These are phyloP conservation scores for Galbula dea DNA, from an alignment of 2,113 vertebrate species.

Conservation along the genomic window DNA sequence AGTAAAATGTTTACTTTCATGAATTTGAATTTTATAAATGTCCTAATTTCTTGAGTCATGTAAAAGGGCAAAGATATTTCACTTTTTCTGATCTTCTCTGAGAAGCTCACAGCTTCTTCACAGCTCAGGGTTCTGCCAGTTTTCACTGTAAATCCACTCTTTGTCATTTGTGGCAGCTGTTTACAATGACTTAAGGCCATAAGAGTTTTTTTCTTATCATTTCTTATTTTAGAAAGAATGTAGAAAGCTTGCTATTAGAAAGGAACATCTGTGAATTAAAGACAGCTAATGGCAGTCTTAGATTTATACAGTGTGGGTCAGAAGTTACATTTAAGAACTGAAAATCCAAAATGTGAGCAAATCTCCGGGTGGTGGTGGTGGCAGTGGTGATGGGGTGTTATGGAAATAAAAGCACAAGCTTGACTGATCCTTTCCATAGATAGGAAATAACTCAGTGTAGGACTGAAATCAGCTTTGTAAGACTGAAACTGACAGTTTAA, in stretches of 20 bases:
- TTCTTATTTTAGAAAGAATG: not conserved
- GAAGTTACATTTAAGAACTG: not conserved
- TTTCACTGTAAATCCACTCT: not conserved
- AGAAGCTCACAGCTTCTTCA: not conserved
- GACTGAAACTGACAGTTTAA: conserved; percentile 50
- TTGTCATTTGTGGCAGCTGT: not conserved
- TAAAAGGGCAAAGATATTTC: not conserved
- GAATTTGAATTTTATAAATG: not conserved
- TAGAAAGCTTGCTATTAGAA: not conserved
- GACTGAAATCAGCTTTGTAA: not conserved
- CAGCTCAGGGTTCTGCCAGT: not conserved
- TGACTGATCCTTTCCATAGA: conserved; percentile 49
- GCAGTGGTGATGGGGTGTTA: not conserved
- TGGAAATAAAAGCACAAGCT: conserved; percentile 32
- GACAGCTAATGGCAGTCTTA: not conserved
- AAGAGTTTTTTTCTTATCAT: not conserved
- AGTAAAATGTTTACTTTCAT: not conserved
- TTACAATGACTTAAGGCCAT: not conserved
- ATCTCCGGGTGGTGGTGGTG: rapidly evolving
- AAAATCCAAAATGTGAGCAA: conserved; percentile 4
- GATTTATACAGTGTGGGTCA: not conserved
- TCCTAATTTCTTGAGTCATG: not conserved
- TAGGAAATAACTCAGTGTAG: conserved; percentile 12
- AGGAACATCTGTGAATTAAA: not conserved
- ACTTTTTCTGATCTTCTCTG: not conserved